Conservation (phyloP, 2,888 invertebrate species). For the Netelia melanura region DNA sequence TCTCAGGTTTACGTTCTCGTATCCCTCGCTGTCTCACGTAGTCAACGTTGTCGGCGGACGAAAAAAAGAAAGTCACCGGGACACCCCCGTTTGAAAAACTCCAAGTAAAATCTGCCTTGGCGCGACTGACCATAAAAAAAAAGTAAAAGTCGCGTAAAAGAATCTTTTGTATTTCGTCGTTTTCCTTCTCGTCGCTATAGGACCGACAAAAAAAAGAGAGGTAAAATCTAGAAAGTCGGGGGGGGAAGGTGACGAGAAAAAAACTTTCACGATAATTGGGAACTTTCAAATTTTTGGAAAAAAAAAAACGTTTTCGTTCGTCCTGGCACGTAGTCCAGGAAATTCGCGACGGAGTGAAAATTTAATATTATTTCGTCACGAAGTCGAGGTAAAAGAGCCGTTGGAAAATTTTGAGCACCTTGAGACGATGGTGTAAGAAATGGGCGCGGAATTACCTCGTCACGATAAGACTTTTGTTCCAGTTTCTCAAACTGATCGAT, state of each 20-base stretch:
- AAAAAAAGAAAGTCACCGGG: slow-evolving; percentile 69
- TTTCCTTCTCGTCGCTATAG: slow-evolving; percentile 24
- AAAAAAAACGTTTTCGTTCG: slow-evolving; percentile 31
- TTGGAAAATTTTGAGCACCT: not conserved
- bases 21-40: slow-evolving; percentile 54
- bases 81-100: slow-evolving; percentile 35
- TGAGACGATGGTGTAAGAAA: no score
- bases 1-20: slow-evolving; percentile 48
- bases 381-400: not conserved
- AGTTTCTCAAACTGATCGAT: not conserved
- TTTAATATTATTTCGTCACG: slow-evolving; percentile 28
- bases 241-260: slow-evolving; percentile 29
- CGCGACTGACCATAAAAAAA: slow-evolving; percentile 67
- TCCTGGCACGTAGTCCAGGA: slow-evolving; percentile 34
- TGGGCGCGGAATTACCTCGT: not conserved
- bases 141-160: slow-evolving; percentile 66
- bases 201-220: slow-evolving; percentile 30
- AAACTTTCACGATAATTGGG: slow-evolving; percentile 68
- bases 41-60: slow-evolving; percentile 40
- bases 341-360: slow-evolving; percentile 7
- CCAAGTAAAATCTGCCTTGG: slow-evolving; percentile 55
- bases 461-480: not conserved
- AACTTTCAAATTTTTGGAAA: slow-evolving; percentile 39
- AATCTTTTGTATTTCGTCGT: slow-evolving; percentile 59
- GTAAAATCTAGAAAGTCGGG: slow-evolving; percentile 42